Conservation (phyloP, 1,140 invertebrate genomes). For the Pseudomyrmex sp. region DNA sequence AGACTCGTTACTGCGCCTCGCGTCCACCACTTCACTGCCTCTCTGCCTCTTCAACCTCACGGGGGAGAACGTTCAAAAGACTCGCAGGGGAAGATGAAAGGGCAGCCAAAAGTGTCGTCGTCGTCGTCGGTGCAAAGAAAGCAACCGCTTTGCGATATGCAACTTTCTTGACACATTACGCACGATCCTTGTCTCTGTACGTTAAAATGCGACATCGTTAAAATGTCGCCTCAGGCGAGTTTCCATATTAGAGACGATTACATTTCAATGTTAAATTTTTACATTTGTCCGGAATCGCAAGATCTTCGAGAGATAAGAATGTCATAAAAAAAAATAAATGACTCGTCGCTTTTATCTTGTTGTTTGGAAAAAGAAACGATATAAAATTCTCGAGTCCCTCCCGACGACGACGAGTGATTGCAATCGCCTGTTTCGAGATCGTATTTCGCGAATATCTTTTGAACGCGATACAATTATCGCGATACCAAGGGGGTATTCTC, state of each 20-base stretch:
- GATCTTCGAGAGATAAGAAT: background rate
- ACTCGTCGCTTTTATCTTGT: slow-evolving; percentile 12
- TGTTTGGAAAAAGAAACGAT: slow-evolving; percentile 18
- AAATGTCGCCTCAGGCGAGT: no score
- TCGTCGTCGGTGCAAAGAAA: background rate
- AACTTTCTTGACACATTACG: background rate
- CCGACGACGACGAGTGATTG: slow-evolving; percentile 9
- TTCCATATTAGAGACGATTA: no score
- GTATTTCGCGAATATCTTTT: slow-evolving; percentile 38
- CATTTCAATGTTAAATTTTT: no score
- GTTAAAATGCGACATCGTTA: no score
- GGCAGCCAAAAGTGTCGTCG: slow-evolving; percentile 27
- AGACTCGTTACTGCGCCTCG: slow-evolving; percentile 56
- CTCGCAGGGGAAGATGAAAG: slow-evolving; percentile 48
- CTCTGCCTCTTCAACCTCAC: slow-evolving; percentile 45
- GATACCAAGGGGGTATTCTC: slow-evolving; percentile 31
- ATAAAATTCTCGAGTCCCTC: slow-evolving; percentile 1
- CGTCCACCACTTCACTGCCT: slow-evolving; percentile 35
- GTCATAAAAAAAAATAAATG: background rate
- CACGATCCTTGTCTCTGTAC: no score
- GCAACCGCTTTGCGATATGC: slow-evolving; percentile 10
- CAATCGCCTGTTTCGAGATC: slow-evolving; percentile 42
- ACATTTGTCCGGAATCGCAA: no score
- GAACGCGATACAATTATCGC: slow-evolving; percentile 54
- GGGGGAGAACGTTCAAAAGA: slow-evolving; percentile 57